Conservation (phyloP, 2,797 vertebrate genomes). For the Chloroceryle inda region DNA sequence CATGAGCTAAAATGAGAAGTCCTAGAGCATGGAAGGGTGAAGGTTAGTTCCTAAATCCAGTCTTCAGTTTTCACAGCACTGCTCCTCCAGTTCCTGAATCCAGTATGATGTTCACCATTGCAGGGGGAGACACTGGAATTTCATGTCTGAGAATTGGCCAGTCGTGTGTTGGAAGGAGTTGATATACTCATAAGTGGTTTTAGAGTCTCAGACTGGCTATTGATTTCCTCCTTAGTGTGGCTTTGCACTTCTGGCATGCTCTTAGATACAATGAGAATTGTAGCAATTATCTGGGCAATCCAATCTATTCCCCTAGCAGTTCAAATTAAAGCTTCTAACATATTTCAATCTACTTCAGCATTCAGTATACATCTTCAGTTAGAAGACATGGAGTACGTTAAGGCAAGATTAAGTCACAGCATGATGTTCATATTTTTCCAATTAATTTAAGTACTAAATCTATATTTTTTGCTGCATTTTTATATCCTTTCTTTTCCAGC, state of each 20-base stretch:
- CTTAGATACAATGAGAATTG: not conserved
- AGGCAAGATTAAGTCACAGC: conserved; percentile 11
- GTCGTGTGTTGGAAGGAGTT: not conserved
- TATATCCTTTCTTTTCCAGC: not conserved
- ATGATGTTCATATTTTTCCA: conserved; percentile 7
- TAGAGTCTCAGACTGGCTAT: not conserved
- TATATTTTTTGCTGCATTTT: conserved; percentile 36
- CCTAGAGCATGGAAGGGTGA: not conserved
- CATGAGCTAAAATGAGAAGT: not conserved
- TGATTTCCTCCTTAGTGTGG: not conserved
- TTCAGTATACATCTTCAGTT: conserved; percentile 4
- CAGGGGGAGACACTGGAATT: not conserved
- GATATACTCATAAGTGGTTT: not conserved
- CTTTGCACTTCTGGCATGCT: not conserved
- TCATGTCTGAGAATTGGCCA: not conserved
- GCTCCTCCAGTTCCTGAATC: not conserved
- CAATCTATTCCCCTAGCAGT: not conserved
- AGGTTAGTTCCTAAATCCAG: not conserved
- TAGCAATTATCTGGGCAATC: not conserved
- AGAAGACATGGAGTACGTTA: conserved; percentile 19
- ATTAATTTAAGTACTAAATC: conserved; percentile 29
- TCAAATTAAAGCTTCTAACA: conserved; percentile 16
- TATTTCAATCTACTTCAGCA: conserved; percentile 5
- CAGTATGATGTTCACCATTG: not conserved
- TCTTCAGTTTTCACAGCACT: not conserved